These are phyloP conservation scores for Bostrychus sinensis DNA, from an alignment of 2,113 vertebrate species.

Conservation along the genomic window DNA sequence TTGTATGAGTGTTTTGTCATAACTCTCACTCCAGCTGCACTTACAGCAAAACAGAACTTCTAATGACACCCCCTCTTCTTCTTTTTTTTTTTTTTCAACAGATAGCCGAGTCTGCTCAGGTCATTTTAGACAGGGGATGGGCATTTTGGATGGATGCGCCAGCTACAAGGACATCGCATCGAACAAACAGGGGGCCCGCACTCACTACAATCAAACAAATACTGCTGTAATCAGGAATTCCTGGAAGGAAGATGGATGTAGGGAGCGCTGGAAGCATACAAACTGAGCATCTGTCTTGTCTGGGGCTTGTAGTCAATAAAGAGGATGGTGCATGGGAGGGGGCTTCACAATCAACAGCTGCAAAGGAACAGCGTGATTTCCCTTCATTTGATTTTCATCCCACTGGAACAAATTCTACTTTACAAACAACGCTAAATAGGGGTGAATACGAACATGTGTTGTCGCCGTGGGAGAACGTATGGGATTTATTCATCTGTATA, in stretches of 20 bases:
- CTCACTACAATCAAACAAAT: constrained; percentile 74
- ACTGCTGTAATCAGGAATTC: constrained; percentile 73
- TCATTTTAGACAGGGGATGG: constrained; percentile 31
- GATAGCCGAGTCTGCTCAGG: constrained; percentile 21
- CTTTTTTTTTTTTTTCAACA: constrained; percentile 37
- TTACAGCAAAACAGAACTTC: constrained; percentile 19
- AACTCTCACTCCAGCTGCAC: neutral
- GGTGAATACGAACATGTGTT: constrained; percentile 64
- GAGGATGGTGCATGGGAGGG: constrained; percentile 43
- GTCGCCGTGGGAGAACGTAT: constrained; percentile 20
- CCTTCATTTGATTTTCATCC: constrained; percentile 75
- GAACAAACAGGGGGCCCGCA: constrained; percentile 60
- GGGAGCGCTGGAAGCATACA: constrained; percentile 69
- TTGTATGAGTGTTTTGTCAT: constrained; percentile 9
- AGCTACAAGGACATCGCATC: constrained; percentile 68
- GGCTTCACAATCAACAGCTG: constrained; percentile 74
- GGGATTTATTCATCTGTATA: constrained; percentile 7
- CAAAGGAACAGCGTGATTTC: constrained; percentile 76
- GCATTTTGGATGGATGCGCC: constrained; percentile 53
- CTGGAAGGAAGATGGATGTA: constrained; percentile 73
- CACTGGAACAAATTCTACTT: constrained; percentile 75
- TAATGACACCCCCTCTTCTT: constrained; percentile 5
- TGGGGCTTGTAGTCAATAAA: constrained; percentile 72
- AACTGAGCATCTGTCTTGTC: constrained; percentile 77
- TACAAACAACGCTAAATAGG: constrained; percentile 73